Base-by-base conservation (phyloP, 2,113 vertebrate species). In the Oryzias curvinotus region DNA sequence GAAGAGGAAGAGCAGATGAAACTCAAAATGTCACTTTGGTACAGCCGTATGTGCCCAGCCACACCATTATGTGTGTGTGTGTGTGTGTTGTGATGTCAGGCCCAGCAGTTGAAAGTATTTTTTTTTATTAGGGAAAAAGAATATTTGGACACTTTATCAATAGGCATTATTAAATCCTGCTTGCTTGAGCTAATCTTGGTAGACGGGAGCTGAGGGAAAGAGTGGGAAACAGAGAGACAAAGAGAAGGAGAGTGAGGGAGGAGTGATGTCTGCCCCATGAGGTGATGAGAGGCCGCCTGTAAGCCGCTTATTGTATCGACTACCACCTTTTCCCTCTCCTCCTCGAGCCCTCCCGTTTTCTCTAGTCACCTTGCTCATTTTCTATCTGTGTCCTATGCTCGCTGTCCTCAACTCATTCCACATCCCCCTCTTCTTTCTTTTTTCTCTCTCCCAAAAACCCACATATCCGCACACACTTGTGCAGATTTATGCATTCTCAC, bases 221-320 rank as follows among this genome's bases (percentile, higher is more conserved):
- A 51, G 80, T 53, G 71, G 55, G 65, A 36, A 53, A 57, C 52
- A 53, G 63, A 1, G 73, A 25, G 66, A 0, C 68, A 80, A 80
- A 49, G 71, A 72, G 60, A 81, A 85, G 77, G 84, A 72, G 71
- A 85, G 84, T 12, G 77, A 88, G 84, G 79, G 81, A 85, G 76
- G 74, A 85, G 75, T 77, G 85, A 87, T 86, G 87, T 88, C 85
- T 85, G 87, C 85, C 81, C 88, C 70, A 71, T 65, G 82, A 88
- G 93, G 93, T 95, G 91, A 94, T 95, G 94, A 95, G 96, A 95
- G 94, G 93, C 91, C 92, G 93, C 92, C 94, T 94, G 93, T 98
- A 97, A 98, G 95, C 97, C 92, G 95, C 96, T 98, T 98, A 97
- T 98, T 98, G 96, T 98, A 98, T 97, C 93, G 95, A 97, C 96